These are phyloP conservation scores for Leptodactylus fallax DNA, from an alignment of 2,797 vertebrate genomes.

Conservation along the genomic window DNA sequence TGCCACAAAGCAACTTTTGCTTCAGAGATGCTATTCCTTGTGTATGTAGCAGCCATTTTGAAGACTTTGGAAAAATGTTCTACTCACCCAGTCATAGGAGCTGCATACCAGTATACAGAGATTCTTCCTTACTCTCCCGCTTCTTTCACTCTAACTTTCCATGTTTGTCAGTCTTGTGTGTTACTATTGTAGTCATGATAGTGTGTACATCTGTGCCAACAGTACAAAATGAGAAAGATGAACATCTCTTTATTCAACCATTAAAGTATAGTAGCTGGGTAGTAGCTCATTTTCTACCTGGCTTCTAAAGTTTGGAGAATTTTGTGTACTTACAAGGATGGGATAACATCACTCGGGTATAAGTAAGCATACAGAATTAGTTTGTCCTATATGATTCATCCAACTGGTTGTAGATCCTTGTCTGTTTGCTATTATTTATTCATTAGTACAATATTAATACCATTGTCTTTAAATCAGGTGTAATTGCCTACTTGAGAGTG, in stretches of 20 bases:
- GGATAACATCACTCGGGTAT: background rate
- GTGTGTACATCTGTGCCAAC: too few species aligned
- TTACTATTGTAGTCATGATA: too few species aligned
- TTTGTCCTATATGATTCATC: background rate
- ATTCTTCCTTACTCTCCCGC: too few species aligned
- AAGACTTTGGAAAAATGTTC: too few species aligned
- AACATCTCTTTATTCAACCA: background rate
- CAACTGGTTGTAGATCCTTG: background rate
- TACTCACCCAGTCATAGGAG: too few species aligned
- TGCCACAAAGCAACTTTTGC: too few species aligned
- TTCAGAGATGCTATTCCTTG: too few species aligned
- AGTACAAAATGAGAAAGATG: background rate
- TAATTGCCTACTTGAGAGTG: conserved; percentile 28
- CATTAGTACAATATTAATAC: conserved; percentile 8
- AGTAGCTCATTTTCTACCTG: background rate
- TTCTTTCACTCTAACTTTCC: too few species aligned
- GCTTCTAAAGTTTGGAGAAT: background rate
- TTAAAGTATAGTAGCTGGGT: too few species aligned
- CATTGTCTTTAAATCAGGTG: conserved; percentile 4
- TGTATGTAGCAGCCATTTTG: too few species aligned
- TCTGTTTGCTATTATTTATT: background rate
- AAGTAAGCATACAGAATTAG: background rate
- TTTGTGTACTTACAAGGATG: background rate
- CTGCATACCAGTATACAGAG: too few species aligned
- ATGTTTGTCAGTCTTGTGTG: too few species aligned